phyloP scores from a whole-genome alignment of 2,113 vertebrate species.

The Mobula hypostoma region DNA sequence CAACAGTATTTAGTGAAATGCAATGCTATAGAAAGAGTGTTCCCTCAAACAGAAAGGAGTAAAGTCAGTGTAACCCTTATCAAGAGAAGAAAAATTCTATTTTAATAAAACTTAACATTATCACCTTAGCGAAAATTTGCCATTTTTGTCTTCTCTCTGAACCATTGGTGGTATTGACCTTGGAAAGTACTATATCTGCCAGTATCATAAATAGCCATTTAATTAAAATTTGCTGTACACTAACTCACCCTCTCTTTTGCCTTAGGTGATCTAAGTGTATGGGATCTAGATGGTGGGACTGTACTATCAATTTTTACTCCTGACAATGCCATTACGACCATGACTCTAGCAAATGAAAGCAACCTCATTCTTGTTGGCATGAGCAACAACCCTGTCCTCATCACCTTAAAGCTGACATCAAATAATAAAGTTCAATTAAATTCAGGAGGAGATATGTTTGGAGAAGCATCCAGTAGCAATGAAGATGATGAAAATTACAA shows the following conservation, averaged over 20 bases:
- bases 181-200: neutral
- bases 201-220: neutral
- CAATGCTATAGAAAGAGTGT: neutral
- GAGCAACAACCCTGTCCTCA: constrained; percentile 50
- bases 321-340: constrained; percentile 47
- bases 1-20: neutral
- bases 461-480: constrained; percentile 52
- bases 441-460: constrained; percentile 46
- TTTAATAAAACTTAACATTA: neutral
- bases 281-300: constrained; percentile 48
- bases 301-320: constrained; percentile 50
- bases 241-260: constrained; percentile 16
- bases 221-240: neutral
- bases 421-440: constrained; percentile 18
- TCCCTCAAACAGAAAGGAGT: neutral
- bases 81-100: neutral
- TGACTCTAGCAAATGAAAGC: constrained; percentile 42
- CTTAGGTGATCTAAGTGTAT: constrained; percentile 49
- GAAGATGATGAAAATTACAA: constrained; percentile 48
- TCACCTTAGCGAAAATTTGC: neutral
- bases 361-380: constrained; percentile 47
- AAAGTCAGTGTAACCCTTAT: neutral
- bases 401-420: constrained; percentile 44
- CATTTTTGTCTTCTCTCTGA: neutral
- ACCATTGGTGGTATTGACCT: neutral